A percentile compares a stretch with the other conserved stretches of the same genome.
Conservation (phyloP, 2,888 invertebrate species). For the Linnaemya vulpina region DNA sequence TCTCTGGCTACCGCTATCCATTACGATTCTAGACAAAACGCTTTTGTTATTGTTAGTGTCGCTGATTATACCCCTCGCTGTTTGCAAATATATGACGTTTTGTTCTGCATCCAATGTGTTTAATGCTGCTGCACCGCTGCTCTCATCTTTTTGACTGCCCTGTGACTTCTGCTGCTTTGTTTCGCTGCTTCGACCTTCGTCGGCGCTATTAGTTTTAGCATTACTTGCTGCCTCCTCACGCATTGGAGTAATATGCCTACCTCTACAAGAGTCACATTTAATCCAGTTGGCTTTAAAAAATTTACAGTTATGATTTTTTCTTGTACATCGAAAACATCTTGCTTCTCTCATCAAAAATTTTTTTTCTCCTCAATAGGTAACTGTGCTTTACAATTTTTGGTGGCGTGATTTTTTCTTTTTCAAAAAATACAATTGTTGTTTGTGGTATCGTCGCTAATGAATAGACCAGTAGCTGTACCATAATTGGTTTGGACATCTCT, state of each 20-base stretch:
- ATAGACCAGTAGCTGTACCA: background rate
- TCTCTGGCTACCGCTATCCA: conserved; percentile 69
- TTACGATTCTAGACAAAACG: conserved; percentile 59
- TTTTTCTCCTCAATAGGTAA: too few relatives aligned
- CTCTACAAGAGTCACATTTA: too few relatives aligned
- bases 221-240: too few relatives aligned
- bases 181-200: conserved; percentile 16
- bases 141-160: background rate
- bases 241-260: too few relatives aligned
- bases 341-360: too few relatives aligned
- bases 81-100: conserved; percentile 60
- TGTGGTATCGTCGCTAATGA: background rate
- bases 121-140: conserved; percentile 23
- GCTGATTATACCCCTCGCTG: conserved; percentile 61
- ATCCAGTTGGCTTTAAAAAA: too few relatives aligned
- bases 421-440: background rate
- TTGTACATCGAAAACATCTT: too few relatives aligned
- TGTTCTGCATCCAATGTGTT: conserved; percentile 18
- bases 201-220: too few relatives aligned
- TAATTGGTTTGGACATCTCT: background rate
- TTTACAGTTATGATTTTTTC: too few relatives aligned
- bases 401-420: too few relatives aligned
- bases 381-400: too few relatives aligned
- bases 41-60: conserved; percentile 30
- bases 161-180: conserved; percentile 5